phyloP scores from a whole-genome alignment of 2,888 invertebrate genomes.

The Hydriomena furcata region DNA sequence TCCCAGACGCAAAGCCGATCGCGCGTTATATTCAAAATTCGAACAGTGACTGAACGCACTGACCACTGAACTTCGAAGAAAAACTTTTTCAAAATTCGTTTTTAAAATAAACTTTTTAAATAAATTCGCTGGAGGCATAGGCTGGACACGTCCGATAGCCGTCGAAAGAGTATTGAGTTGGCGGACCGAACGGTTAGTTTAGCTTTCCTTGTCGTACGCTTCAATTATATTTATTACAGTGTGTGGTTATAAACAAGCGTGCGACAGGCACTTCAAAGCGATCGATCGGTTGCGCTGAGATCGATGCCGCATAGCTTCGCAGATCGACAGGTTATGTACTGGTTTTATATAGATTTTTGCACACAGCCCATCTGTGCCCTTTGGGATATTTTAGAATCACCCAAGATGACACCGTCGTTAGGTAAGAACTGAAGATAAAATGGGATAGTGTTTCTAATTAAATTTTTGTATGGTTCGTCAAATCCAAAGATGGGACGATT shows the following conservation, averaged over 20 bases:
- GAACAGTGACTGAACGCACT: slow-evolving; percentile 42
- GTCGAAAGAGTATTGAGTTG: slow-evolving; percentile 77
- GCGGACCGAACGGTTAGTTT: slow-evolving; percentile 58
- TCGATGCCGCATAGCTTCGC: slow-evolving; percentile 43
- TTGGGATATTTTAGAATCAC: slow-evolving; percentile 27
- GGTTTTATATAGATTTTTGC: slow-evolving; percentile 37
- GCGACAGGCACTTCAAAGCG: slow-evolving; percentile 77
- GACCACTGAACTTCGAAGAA: slow-evolving; percentile 37
- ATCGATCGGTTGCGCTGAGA: slow-evolving; percentile 68
- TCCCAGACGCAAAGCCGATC: slow-evolving; percentile 49
- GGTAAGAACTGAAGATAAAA: background rate
- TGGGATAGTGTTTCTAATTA: background rate
- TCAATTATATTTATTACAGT: slow-evolving; percentile 82
- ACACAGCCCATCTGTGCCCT: slow-evolving; percentile 35
- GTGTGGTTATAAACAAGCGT: slow-evolving; percentile 72
- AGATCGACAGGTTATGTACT: slow-evolving; percentile 28
- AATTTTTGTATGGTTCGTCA: too few relatives aligned
- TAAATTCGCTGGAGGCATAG: slow-evolving; percentile 52
- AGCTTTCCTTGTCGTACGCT: slow-evolving; percentile 70
- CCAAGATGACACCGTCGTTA: background rate
- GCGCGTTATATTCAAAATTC: slow-evolving; percentile 61
- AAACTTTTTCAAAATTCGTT: slow-evolving; percentile 37
- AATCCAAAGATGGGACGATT: too few relatives aligned
- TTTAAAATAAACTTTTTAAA: slow-evolving; percentile 38
- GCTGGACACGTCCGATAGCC: slow-evolving; percentile 71